Conservation (phyloP, 2,797 vertebrate species). For the Acanthiza pusilla region DNA sequence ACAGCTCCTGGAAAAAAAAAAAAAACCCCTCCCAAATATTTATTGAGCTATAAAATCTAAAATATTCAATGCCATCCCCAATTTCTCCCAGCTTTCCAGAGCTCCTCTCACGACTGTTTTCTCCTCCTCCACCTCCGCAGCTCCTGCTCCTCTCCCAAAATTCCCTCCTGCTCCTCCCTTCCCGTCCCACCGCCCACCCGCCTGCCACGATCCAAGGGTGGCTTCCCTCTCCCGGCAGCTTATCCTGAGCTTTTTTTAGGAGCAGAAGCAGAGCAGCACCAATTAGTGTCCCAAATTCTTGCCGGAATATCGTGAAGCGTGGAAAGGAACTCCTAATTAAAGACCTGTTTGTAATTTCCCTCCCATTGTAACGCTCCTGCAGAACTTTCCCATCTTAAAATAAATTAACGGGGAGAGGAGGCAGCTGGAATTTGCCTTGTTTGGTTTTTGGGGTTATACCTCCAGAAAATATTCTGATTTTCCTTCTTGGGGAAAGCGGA, state of each 20-base stretch:
- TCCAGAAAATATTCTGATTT: not conserved
- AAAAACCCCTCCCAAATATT: not conserved
- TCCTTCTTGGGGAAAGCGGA: not conserved
- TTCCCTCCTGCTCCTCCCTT: not conserved
- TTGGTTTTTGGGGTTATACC: not conserved
- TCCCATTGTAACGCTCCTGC: not conserved
- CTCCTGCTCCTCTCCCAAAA: not conserved
- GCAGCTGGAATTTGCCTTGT: fast-evolving
- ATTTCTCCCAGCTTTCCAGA: not conserved
- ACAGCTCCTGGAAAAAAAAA: not conserved
- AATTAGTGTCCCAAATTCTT: not conserved
- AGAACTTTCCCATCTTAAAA: not conserved
- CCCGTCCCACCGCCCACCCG: not conserved
- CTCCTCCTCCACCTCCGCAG: not conserved
- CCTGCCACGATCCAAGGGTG: not conserved
- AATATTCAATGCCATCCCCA: not conserved
- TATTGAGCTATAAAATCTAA: not conserved
- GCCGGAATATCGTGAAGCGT: not conserved
- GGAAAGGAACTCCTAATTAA: conserved; percentile 13
- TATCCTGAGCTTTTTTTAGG: not conserved
- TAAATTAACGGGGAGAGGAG: not conserved
- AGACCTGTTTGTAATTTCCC: not conserved
- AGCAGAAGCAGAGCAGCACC: not conserved
- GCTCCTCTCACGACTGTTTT: not conserved
- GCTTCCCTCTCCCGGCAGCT: not conserved